A percentile compares a stretch with the other conserved stretches of the same genome.
phyloP scores from a whole-genome alignment of 2,113 vertebrate genomes.

The Heteronetta atricapilla region DNA sequence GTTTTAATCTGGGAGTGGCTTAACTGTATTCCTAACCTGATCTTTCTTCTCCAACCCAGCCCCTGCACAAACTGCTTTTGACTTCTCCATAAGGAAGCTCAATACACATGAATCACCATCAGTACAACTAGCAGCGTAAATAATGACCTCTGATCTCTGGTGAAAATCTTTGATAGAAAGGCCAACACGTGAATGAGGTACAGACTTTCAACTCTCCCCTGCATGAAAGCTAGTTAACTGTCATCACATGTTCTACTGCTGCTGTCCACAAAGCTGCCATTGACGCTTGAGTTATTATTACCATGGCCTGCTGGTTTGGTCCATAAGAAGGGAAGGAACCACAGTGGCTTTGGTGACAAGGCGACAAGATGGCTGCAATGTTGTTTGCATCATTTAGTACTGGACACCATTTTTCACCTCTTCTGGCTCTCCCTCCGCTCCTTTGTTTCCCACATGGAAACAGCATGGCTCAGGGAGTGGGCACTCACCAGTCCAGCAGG shows the following conservation, averaged over 20 bases:
- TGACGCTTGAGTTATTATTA: not conserved
- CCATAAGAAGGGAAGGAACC: not conserved
- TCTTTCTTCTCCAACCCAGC: not conserved
- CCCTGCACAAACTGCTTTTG: not conserved
- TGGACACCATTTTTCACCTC: not conserved
- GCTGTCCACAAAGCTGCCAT: not conserved
- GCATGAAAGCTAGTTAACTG: not conserved
- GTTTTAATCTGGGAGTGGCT: not conserved
- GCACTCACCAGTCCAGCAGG: slow-evolving; percentile 85
- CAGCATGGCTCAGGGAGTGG: fast-evolving
- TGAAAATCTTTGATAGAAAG: not conserved
- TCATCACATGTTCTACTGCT: not conserved
- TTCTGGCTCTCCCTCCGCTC: not conserved
- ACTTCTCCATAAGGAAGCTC: not conserved
- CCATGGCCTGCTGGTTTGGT: not conserved
- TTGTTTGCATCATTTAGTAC: not conserved
- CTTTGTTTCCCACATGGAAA: not conserved
- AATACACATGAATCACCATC: not conserved
- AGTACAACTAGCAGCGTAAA: not conserved
- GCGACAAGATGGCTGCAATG: not conserved
- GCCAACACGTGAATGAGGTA: not conserved
- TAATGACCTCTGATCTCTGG: not conserved
- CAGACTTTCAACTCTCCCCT: not conserved
- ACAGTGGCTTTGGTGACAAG: not conserved
- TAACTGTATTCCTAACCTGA: not conserved